Evolutionary conservation across 2,113 vertebrate genomes (phyloP), one percentile per base, ranked within the genome.

Genomic region (Neofelis nebulosa): DNA sequence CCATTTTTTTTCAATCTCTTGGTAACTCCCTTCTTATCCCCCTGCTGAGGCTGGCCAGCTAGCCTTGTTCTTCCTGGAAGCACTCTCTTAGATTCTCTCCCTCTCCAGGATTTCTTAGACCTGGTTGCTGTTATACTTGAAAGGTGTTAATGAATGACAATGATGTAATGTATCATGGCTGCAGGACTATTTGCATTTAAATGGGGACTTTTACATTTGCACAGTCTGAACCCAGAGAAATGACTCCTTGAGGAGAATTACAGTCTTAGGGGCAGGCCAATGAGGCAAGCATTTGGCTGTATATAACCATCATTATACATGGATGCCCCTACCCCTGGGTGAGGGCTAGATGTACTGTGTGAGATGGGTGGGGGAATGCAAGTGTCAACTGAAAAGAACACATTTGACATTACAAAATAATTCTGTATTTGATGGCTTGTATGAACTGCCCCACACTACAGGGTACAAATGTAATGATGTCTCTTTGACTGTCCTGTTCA

Each of bases 91-190:
- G 69, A 63, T 73, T 84, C 83, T 74, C 61, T 74, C 33, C 2
- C 55, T 45, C n/a, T 93, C 38, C 8, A 45, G 69, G 14, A 71
- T 90, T 93, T 91, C 76, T 91, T 65, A 6, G 38, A n/a, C 19
- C 25, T 50, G 23, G 19, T 89, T 87, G 45, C 57, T 93, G 69
- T 95, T 48, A 73, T 41, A 73, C 92, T 88, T 15, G 74, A 79
- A 63, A 97, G 84, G 91, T 94, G 88, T 73, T 81, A 79, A 84
- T 94, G 91, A 90, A 78, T 82, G 76, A 78, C 52, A 85, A 1
- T 81, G 78, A 82, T 69, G 81, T 38, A 55, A 82, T 68, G 50
- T 69, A 87, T 89, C 68, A 73, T 10, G 15, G 50, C 33, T 74
- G n/a, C 25, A 84, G 57, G 45, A 68, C 57, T 91, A 31, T 95